Evolutionary conservation across 2,888 invertebrate genomes (phyloP), one percentile per base, ranked within the genome.

Genomic region (Scaptomyza flava): DNA sequence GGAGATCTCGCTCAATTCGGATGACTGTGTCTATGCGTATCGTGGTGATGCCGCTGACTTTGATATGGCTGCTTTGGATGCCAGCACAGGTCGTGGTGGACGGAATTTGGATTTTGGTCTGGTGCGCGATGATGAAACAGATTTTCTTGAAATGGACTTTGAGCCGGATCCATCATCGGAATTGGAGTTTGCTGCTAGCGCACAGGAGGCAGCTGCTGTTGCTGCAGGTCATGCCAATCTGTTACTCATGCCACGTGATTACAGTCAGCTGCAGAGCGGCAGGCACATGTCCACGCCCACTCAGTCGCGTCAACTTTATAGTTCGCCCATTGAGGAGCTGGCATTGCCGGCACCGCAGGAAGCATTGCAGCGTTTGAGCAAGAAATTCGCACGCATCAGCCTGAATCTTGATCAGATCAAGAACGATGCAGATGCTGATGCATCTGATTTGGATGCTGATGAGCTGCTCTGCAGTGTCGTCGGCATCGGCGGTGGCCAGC

Each of bases 121-220:
- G 30, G 60, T 72, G 20, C 68, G 81, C 2, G 92, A 92, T 52
- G 92, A 92, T 73, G 92, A 92, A 64, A 92, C 91, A 1, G 92
- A 92, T 66, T 92, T 92, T 65, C 83, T 92, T 4, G 92, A 92
- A 85, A 92, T 92, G 92, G 92, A 92, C 66, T 92, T 92, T 52
- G 92, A 92, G 50, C 92, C 92, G 6, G 92, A 92, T 76, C 92
- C 92, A 2, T 81, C 89, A 1, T 92, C 92, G 0, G 92, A 92
- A 63, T 77, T 91, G 12, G 92, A 92, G 58, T 90, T 89, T 36
- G 80, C 79, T 45, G 80, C 73, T 41, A 71, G 56, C 6, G 72
- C 68, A 47, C 67, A 79, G 36, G 72, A 65, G 6, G 59, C 51
- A 8, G 52, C 67, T 0, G 59, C 36, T 6, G 54, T 33, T 8